Percentiles rank a stretch among this genome's conserved stretches.
phyloP scores from a whole-genome alignment of 2,113 vertebrate genomes.

The Numida meleagris region DNA sequence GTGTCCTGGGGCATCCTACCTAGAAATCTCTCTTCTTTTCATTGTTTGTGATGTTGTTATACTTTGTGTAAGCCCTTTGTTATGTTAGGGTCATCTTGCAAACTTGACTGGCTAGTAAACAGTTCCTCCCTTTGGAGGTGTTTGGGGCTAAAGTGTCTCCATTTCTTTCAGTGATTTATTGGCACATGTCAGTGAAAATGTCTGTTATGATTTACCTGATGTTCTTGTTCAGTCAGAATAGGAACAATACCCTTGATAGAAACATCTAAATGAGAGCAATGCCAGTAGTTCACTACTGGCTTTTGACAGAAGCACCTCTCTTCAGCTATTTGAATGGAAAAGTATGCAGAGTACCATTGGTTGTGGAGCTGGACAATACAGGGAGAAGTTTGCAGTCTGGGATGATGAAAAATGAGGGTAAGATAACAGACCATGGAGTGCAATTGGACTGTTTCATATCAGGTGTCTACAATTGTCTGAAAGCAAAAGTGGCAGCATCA shows the following conservation, averaged over 20 bases:
- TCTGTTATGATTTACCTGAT: background rate
- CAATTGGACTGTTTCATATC: background rate
- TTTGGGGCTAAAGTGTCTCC: background rate
- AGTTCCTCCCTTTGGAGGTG: background rate
- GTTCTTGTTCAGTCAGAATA: background rate
- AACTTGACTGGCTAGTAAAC: conserved; percentile 50
- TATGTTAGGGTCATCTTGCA: conserved; percentile 41
- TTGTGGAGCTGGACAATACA: background rate
- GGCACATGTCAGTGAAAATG: background rate
- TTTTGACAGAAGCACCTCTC: background rate
- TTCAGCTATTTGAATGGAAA: background rate
- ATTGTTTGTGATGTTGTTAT: background rate
- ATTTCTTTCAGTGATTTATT: conserved; percentile 23
- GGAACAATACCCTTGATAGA: background rate
- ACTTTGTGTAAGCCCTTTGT: conserved; percentile 34
- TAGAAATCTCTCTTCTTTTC: background rate
- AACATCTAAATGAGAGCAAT: background rate
- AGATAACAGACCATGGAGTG: background rate
- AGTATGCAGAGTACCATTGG: background rate
- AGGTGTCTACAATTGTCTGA: background rate
- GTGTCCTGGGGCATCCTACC: background rate
- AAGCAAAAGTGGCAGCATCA: background rate
- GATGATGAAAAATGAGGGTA: background rate
- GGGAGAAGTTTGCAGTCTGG: background rate
- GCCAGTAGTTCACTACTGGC: background rate